phyloP scores from a whole-genome alignment of 92 coral and sea anemone species.

The Porites divaricata region DNA sequence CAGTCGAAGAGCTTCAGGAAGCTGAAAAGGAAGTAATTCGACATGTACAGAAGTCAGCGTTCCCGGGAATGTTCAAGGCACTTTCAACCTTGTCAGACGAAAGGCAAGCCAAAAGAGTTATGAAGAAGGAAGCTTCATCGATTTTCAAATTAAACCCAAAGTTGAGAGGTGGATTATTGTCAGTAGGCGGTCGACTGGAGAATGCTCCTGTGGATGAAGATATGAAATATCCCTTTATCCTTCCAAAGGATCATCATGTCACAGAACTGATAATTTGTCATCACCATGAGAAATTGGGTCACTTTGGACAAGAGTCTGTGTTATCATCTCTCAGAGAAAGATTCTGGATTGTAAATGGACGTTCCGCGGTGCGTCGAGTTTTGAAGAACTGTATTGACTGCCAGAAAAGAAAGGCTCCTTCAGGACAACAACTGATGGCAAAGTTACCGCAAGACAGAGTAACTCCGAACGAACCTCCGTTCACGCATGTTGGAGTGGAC shows the following conservation, averaged over 20 bases:
- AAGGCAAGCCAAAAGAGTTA: background rate
- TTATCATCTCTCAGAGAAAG: slow-evolving; percentile 26
- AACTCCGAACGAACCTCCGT: slow-evolving; percentile 34
- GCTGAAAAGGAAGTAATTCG: slow-evolving; percentile 24
- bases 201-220: slow-evolving; percentile 25
- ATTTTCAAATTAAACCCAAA: slow-evolving; percentile 19
- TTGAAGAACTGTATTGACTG: too few relatives aligned
- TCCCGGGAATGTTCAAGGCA: slow-evolving; percentile 11
- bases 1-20: slow-evolving; percentile 8
- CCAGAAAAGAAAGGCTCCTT: slow-evolving; percentile 25
- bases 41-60: slow-evolving; percentile 15
- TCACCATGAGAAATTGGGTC: slow-evolving; percentile 37
- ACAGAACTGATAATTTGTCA: slow-evolving; percentile 29
- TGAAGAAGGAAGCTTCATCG: slow-evolving; percentile 2
- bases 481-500: slow-evolving; percentile 48
- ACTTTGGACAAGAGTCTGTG: slow-evolving; percentile 37
- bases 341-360: slow-evolving; percentile 42
- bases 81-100: slow-evolving; percentile 1
- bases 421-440: slow-evolving; percentile 48
- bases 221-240: slow-evolving; percentile 24
- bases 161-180: slow-evolving; percentile 5
- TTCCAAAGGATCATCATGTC: slow-evolving; percentile 28
- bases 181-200: slow-evolving; percentile 9
- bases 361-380: background rate
- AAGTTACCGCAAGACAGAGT: slow-evolving; percentile 37